Percentiles rank a stretch among this genome's conserved stretches.
These are phyloP conservation scores for Platysteira castanea DNA, from an alignment of 2,113 vertebrate genomes.

Conservation along the genomic window DNA sequence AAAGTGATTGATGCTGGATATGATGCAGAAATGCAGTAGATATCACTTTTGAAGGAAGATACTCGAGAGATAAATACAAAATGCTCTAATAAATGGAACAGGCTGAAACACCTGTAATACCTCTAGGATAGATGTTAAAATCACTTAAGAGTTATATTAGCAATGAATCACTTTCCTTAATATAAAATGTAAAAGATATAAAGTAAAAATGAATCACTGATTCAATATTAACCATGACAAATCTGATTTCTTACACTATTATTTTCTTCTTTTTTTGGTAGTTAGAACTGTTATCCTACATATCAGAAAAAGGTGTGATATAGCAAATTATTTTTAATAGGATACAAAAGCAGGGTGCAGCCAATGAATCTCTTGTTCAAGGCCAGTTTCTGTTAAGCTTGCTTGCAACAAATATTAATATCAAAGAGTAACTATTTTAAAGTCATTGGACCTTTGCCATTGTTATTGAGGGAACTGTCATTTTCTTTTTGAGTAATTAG, in stretches of 20 bases:
- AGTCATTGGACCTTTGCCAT: background rate
- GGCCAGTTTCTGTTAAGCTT: background rate
- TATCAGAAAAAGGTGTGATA: background rate
- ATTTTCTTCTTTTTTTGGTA: background rate
- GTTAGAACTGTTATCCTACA: background rate
- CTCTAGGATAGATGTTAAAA: conserved; percentile 59
- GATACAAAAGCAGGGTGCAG: background rate
- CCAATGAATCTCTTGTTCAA: background rate
- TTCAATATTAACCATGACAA: background rate
- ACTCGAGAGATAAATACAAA: conserved; percentile 56
- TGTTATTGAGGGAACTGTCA: background rate
- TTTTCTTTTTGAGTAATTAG: background rate
- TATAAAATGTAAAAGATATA: conserved; percentile 15
- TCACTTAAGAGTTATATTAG: conserved; percentile 32
- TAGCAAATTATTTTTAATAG: background rate
- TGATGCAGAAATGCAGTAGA: conserved; percentile 65
- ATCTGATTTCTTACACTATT: background rate
- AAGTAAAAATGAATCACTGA: background rate
- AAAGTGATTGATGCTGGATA: conserved; percentile 77
- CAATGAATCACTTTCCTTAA: conserved; percentile 27
- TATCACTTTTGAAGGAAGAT: conserved; percentile 60
- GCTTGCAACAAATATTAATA: no score
- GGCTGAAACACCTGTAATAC: conserved; percentile 51
- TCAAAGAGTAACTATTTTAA: background rate
- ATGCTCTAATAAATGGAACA: conserved; percentile 59